Base-by-base conservation (phyloP, 2,113 vertebrate genomes). In the Gracilinanus agilis region DNA sequence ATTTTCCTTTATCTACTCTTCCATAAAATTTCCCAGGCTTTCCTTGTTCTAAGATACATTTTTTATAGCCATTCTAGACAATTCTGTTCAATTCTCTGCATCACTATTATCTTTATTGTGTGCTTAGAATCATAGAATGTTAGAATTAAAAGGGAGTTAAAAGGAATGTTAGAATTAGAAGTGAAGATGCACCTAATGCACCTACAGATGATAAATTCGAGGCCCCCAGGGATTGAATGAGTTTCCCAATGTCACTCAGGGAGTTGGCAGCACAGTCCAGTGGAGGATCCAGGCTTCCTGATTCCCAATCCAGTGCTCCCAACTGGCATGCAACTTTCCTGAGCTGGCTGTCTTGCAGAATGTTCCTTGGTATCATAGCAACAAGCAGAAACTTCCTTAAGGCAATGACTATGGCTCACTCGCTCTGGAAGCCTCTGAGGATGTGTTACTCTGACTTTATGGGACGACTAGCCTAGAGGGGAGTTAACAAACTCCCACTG, bases 341-440 rank as follows among this genome's bases (percentile, higher is more conserved):
- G 24, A 44, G 24, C 44, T 29, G 24, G 25, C 44, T 27, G 88
- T 90, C 67, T 21, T 2, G 53, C 90, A 53, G 24, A 61, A 91
- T 0, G 24, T 98, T 98, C 98, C 97, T 55, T 96, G 91, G 97
- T 97, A 49, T 96, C 98, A 93, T 97, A 97, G 98, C 98, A 98
- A 98, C 97, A 55, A 40, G 93, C 55, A 92, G 95, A 97, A 96
- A 89, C 96, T 95, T 94, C 55, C 95, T 27, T 92, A 90, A n/a
- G 29, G 49, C 75, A 54, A 88, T 91, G 2, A 0, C 44, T 54
- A 54, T 92, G 83, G 91, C 90, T 93, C 4, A 1, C 55, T 34
- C 88, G 44, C 53, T 53, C 13, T 13, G n/a, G 0, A 3, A 53
- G 24, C 83, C 83, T 94, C 93, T 61, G 29, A 75, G 55, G 90